A percentile compares a stretch with the other conserved stretches of the same genome.
Evolutionary conservation across 1,140 invertebrate species (phyloP).

Genomic region (Pseudomyrmex flavicornis): DNA sequence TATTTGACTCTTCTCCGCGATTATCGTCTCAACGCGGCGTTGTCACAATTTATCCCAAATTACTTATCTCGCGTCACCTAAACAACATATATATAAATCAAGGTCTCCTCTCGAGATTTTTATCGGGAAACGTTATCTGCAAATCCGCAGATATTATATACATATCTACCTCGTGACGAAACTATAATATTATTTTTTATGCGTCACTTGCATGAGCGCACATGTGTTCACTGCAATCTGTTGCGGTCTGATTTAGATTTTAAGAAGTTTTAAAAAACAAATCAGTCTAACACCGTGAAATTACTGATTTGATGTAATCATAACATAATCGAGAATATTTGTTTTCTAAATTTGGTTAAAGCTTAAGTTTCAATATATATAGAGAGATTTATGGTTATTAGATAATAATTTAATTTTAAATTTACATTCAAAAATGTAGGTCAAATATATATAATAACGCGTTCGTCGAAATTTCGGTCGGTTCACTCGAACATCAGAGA

Average conservation of each 20-base stretch:
- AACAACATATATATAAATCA: constrained; percentile 18
- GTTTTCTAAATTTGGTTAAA: not conserved
- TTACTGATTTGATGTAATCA: too few relatives aligned
- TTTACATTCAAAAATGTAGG: not conserved
- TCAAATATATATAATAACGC: too few relatives aligned
- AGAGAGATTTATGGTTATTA: not conserved
- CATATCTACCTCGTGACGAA: too few relatives aligned
- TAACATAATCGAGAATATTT: not conserved
- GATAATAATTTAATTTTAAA: not conserved
- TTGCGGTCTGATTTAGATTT: too few relatives aligned
- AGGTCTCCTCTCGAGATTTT: not conserved
- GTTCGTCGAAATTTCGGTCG: not conserved
- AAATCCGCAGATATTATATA: too few relatives aligned
- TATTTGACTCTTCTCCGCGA: not conserved
- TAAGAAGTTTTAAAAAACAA: not conserved
- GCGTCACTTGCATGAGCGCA: too few relatives aligned
- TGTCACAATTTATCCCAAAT: constrained; percentile 29
- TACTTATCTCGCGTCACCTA: constrained; percentile 22
- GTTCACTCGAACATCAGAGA: not conserved
- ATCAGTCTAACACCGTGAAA: not conserved
- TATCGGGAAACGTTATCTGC: too few relatives aligned
- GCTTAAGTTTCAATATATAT: not conserved
- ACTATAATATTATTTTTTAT: too few relatives aligned
- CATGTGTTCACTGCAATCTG: too few relatives aligned
- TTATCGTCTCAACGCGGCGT: constrained; percentile 2